Conservation (phyloP, 2,888 invertebrate species). For the Blastobasis lacticolella region DNA sequence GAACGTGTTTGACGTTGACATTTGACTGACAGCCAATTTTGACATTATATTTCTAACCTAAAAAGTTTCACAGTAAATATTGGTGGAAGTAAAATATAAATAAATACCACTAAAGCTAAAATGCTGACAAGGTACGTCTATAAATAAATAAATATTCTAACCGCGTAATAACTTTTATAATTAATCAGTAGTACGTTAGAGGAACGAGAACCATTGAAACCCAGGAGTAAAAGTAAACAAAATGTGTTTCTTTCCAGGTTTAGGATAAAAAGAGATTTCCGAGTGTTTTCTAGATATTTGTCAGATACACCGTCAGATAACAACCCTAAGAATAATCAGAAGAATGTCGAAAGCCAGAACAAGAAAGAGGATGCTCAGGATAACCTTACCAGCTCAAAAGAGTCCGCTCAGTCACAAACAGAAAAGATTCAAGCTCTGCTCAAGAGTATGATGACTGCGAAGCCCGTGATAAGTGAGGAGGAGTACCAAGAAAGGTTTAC, state of each 20-base stretch:
- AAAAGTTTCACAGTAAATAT: too few relatives aligned
- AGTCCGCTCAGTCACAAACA: conserved; percentile 13
- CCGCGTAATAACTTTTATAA: too few relatives aligned
- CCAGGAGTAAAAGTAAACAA: too few relatives aligned
- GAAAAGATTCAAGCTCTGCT: conserved; percentile 60
- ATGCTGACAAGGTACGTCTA: conserved; percentile 29
- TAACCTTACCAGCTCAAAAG: too few relatives aligned
- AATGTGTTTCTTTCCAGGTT: conserved; percentile 6
- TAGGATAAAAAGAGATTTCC: conserved; percentile 32
- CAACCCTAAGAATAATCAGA: conserved; percentile 11
- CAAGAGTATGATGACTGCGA: conserved; percentile 52
- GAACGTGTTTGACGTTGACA: too few relatives aligned
- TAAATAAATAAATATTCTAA: too few relatives aligned
- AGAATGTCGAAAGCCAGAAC: conserved; percentile 12
- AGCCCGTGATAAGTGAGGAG: conserved; percentile 48
- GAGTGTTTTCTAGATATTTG: conserved; percentile 34
- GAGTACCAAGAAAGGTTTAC: conserved; percentile 53
- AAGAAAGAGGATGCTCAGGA: conserved; percentile 15
- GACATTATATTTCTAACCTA: too few relatives aligned
- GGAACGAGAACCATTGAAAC: too few relatives aligned
- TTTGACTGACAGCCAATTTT: too few relatives aligned
- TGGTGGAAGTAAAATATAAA: too few relatives aligned
- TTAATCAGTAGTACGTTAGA: too few relatives aligned
- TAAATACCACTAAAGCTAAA: conserved; percentile 1
- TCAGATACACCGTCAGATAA: conserved; percentile 44